Conservation (phyloP, 2,113 vertebrate genomes). For the Lepidothrix coronata region DNA sequence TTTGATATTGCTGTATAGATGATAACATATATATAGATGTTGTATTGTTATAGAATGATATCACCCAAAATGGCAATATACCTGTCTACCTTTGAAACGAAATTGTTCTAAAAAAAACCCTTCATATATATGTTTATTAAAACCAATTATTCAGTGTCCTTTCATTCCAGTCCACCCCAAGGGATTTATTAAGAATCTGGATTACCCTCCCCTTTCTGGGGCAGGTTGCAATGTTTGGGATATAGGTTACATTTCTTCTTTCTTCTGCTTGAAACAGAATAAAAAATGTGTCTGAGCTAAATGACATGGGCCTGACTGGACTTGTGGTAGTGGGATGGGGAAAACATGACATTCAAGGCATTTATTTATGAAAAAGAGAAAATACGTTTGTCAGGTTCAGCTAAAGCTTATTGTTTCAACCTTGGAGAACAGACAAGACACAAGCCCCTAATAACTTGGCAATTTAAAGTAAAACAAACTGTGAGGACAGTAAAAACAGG, state of each 20-base stretch:
- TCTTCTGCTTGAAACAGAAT: conserved; percentile 10
- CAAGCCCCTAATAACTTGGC: neutral
- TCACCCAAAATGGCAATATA: too few species aligned
- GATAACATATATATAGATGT: too few species aligned
- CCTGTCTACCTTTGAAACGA: too few species aligned
- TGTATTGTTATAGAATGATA: too few species aligned
- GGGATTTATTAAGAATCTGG: too few species aligned
- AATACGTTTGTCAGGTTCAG: conserved; percentile 22
- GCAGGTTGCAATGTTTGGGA: neutral
- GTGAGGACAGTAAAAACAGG: neutral
- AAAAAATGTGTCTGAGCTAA: conserved; percentile 29
- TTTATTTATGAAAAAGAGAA: conserved; percentile 37
- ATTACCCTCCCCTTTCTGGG: too few species aligned
- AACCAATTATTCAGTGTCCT: too few species aligned
- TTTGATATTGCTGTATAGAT: too few species aligned
- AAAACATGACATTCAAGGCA: conserved; percentile 15
- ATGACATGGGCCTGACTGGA: conserved; percentile 18
- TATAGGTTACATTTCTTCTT: neutral
- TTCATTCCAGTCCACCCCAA: too few species aligned
- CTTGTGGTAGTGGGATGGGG: neutral
- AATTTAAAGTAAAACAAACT: neutral
- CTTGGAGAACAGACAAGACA: conserved; percentile 23
- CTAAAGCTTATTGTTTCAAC: conserved; percentile 50
- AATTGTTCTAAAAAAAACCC: too few species aligned
- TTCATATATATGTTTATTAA: too few species aligned